Base-by-base conservation (phyloP, 1,140 invertebrate species). In the Pogonomyrmex barbatus region DNA sequence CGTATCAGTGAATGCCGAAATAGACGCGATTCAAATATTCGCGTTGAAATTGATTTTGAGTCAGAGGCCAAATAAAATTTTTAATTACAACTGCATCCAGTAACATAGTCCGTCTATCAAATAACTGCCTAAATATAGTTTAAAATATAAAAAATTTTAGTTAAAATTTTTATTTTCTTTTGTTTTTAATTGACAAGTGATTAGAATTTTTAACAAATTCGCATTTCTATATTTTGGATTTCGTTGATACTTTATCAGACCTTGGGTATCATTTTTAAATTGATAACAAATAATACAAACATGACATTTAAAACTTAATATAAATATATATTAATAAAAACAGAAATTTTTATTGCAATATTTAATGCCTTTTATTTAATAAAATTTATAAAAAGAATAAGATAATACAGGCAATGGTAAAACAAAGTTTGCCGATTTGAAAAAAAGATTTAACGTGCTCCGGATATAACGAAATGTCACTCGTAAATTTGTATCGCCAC, bases 401-500 rank as follows among this genome's bases (percentile, higher is more conserved):
- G 52, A 78, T 45, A 9, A 3, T 9, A n/a, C 45, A 65, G 42
- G 12, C 60, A 52, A 65, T 65, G 39, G 65, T 71, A 47, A 82
- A 82, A 71, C n/a, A 17, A 30, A 14, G 24, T 52, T 70, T 30
- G 24, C 9, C 12, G n/a, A 36, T 0, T 30, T 33, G 67, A 75
- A 83, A 81, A 81, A 67, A 50, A 42, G 42, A 88, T 88, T 50
- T 63, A 45, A 1, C 17, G 30, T 17, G 17, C 5, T 50, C 10
- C n/a, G 70, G 77, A 42, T 58, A 39, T 65, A 84, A 83, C 63
- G 65, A 70, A 88, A 77, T 62, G 62, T 85, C 45, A 65, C 6
- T 86, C 86, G 42, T 89, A 89, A 90, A 88, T 89, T 87, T 47
- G 58, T 50, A 24, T 0, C 24, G 60, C 60, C 58, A 58, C 17